Percentiles rank a stretch among this genome's conserved stretches.
Conservation (phyloP, 2,797 vertebrate genomes). For the Alfaro cultratus region DNA sequence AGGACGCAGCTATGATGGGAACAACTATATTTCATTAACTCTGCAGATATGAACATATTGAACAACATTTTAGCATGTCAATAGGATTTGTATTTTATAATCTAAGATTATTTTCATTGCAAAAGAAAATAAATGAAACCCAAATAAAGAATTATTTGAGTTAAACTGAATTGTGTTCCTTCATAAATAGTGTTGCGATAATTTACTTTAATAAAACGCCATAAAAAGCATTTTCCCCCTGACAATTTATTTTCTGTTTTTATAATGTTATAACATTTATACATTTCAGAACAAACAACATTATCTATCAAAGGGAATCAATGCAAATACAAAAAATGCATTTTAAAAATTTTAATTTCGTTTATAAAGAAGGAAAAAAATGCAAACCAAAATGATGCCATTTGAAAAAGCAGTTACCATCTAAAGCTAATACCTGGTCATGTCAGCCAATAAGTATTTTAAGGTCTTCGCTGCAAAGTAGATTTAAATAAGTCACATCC, state of each 20-base stretch:
- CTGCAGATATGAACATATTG: slow-evolving; percentile 2
- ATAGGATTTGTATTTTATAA: neutral
- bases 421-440: neutral
- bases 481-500: neutral
- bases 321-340: neutral
- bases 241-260: neutral
- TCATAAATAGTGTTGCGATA: no score
- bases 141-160: neutral
- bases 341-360: neutral
- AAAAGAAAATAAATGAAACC: neutral
- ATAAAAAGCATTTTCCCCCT: neutral
- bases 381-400: neutral
- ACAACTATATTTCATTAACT: slow-evolving; percentile 28
- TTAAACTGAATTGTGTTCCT: neutral
- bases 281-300: neutral
- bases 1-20: neutral
- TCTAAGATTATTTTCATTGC: neutral
- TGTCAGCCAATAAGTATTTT: neutral
- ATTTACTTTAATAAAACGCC: neutral
- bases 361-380: neutral
- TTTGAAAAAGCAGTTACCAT: neutral
- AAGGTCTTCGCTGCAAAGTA: neutral
- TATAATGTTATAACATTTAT: neutral
- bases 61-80: slow-evolving; percentile 4
- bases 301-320: neutral